Evolutionary conservation across 1,140 invertebrate genomes (phyloP), one percentile per base, ranked within the genome.

Genomic region (Drosophila micromelanica): DNA sequence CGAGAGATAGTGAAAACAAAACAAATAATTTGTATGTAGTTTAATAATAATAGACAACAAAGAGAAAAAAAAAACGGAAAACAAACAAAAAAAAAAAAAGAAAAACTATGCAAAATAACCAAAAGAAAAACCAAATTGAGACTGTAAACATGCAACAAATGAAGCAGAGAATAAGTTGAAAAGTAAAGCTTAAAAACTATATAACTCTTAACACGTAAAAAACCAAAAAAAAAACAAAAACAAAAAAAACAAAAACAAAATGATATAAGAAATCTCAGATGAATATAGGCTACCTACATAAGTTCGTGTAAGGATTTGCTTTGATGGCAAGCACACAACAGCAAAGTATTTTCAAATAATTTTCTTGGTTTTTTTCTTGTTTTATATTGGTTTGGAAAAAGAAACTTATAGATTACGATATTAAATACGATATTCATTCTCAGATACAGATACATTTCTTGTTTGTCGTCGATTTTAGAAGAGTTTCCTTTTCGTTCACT

Each of bases 61-160:
- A 61, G 59, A 74, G 60, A 75, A 76, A 80, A 77, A 77, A 69
- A 89, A 87, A 79, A 68, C 42, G 63, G 51, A 79, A 81, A 84
- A 37, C 80, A 73, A 87, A 89, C 82, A 84, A 62, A 78, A 65
- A 86, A 87, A 73, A 87, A 89, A 89, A 79, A 62, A 76, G 73
- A 70, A 79, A 89, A 87, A 87, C 54, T 77, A 89, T 69, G 76
- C 84, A 89, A 89, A 89, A 86, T 86, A 90, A 89, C 78, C 82
- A 73, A 87, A 84, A 81, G 45, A 86, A 84, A 84, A 86, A 79
- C 57, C 76, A 69, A 87, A 89, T 89, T 80, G 84, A 89, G 84
- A 89, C 84, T 87, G 84, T 87, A 70, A 78, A 69, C 71, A 80
- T 81, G 84, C 76, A 89, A 89, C 76, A 89, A 65, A 78, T 64